phyloP scores from a whole-genome alignment of 2,113 vertebrate genomes.

The Pituophis catenifer region DNA sequence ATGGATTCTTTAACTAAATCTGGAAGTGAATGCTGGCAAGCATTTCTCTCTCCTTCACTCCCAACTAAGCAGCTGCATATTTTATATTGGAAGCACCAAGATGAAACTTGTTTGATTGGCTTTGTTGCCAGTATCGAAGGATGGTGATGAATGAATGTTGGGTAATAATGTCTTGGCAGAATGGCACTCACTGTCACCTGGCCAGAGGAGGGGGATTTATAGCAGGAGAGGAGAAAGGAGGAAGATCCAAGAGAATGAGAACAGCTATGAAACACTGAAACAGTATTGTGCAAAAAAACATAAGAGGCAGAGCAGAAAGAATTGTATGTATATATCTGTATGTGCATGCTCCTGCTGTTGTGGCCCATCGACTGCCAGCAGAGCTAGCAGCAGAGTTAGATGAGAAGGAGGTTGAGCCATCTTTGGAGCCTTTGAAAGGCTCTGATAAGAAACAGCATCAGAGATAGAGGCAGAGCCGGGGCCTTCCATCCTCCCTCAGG shows the following conservation, averaged over 20 bases:
- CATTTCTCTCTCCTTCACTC: not conserved
- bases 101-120: not conserved
- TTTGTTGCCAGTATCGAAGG: not conserved
- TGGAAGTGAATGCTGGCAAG: not conserved
- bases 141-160: not conserved
- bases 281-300: not conserved
- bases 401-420: too few species aligned
- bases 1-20: not conserved
- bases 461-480: too few species aligned
- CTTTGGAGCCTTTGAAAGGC: too few species aligned
- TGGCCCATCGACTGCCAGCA: too few species aligned
- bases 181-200: not conserved
- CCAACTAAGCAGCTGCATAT: not conserved
- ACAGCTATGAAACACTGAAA: not conserved
- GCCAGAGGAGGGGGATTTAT: not conserved
- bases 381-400: too few species aligned
- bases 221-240: not conserved
- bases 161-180: not conserved
- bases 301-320: not conserved
- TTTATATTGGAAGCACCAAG: not conserved
- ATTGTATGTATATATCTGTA: not conserved
- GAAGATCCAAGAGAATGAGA: not conserved
- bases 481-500: too few species aligned
- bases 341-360: not conserved
- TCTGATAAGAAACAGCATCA: too few species aligned